These are phyloP conservation scores for Oligia strigilis DNA, from an alignment of 2,888 invertebrate genomes.

Conservation along the genomic window DNA sequence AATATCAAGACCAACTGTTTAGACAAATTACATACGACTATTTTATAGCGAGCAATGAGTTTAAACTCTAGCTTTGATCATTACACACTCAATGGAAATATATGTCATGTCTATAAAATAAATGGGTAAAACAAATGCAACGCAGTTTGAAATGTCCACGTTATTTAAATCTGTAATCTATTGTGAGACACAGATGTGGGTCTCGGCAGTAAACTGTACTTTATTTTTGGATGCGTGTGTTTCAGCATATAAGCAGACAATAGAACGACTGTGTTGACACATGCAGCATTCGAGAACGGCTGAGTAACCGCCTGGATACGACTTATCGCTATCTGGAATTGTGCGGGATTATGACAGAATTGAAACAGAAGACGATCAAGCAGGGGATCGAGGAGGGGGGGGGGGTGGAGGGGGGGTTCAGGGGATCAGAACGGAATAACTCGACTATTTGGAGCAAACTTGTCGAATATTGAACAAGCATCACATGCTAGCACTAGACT, in stretches of 20 bases:
- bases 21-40: constrained; percentile 16
- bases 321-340: constrained; percentile 22
- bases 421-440: too few species aligned
- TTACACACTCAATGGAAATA: constrained; percentile 14
- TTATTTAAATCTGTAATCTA: constrained; percentile 34
- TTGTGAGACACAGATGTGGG: constrained; percentile 33
- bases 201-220: constrained; percentile 32
- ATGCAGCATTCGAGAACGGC: constrained; percentile 40
- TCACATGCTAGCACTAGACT: constrained; percentile 37
- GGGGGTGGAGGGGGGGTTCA: too few species aligned
- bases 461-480: constrained; percentile 47
- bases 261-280: constrained; percentile 49
- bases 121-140: constrained; percentile 27
- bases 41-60: constrained; percentile 33
- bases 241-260: constrained; percentile 54
- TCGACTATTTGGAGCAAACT: constrained; percentile 44
- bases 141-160: constrained; percentile 14
- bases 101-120: constrained; percentile 29
- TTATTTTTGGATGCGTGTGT: constrained; percentile 53
- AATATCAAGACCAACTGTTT: constrained; percentile 26
- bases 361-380: too few species aligned
- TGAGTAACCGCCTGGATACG: constrained; percentile 38
- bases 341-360: constrained; percentile 12
- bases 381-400: too few species aligned
- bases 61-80: constrained; percentile 38